phyloP scores from a whole-genome alignment of 2,113 vertebrate genomes.

The Hucho hucho region DNA sequence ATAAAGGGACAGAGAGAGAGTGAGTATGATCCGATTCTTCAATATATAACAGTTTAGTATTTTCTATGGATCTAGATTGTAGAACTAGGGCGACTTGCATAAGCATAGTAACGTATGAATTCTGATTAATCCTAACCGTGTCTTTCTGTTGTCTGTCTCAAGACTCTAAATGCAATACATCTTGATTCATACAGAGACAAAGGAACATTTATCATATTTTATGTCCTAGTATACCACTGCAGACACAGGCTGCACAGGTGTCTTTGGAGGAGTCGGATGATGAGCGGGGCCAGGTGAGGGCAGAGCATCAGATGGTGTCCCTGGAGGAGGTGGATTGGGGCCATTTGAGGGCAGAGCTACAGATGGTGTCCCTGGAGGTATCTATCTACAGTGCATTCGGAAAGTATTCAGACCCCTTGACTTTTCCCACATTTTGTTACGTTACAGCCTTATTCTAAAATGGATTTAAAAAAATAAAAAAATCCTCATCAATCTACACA shows the following conservation, averaged over 20 bases:
- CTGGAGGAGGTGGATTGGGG: constrained; percentile 43
- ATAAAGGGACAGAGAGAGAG: constrained; percentile 49
- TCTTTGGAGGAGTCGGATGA: neutral
- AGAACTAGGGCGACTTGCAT: too few species aligned
- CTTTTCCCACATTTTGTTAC: too few species aligned
- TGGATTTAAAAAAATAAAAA: too few species aligned
- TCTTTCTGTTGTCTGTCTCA: neutral
- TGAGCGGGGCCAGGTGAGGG: too few species aligned
- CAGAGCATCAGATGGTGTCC: neutral
- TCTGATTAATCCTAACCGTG: neutral
- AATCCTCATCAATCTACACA: too few species aligned
- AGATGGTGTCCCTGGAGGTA: too few species aligned
- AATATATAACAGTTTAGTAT: constrained; percentile 6
- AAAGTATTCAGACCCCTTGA: too few species aligned
- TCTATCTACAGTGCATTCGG: too few species aligned
- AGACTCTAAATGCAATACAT: neutral
- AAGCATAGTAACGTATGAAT: neutral
- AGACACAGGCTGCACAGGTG: constrained; percentile 28
- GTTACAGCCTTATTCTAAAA: too few species aligned
- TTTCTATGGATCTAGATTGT: neutral
- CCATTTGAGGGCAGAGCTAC: too few species aligned
- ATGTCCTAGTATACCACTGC: constrained; percentile 32
- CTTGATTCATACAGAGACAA: neutral
- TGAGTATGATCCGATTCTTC: constrained; percentile 36
- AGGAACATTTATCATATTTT: neutral